Evolutionary conservation across 2,888 invertebrate genomes (phyloP).

Genomic region (Strigamia transsilvanica): DNA sequence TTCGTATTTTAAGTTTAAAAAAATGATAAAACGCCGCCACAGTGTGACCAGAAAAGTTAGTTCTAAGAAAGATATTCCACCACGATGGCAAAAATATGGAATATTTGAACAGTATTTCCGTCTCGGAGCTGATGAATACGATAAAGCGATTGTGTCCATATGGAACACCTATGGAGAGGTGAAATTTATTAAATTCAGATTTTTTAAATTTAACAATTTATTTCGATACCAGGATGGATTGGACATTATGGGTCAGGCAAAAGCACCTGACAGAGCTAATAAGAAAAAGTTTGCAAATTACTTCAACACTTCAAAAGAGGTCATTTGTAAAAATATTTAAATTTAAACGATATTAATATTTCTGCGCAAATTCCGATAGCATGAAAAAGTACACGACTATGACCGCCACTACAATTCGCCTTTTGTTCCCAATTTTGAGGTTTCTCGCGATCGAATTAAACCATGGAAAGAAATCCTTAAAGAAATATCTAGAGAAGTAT

Average conservation of each 20-base stretch:
- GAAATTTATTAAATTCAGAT: background rate
- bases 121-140: background rate
- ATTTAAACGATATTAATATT: background rate
- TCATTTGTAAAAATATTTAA: background rate
- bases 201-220: background rate
- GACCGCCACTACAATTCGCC: background rate
- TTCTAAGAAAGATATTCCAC: background rate
- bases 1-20: background rate
- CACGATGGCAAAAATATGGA: background rate
- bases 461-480: background rate
- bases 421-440: background rate
- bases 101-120: background rate
- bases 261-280: background rate
- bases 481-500: background rate
- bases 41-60: background rate
- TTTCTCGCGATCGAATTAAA: background rate
- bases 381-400: background rate
- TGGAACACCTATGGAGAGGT: conserved; percentile 4
- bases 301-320: background rate
- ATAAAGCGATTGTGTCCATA: background rate
- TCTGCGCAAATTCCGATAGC: background rate
- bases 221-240: background rate
- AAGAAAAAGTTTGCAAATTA: conserved; percentile 12
- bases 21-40: background rate
- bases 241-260: background rate